Percentiles rank a stretch among this genome's conserved stretches.
phyloP scores from a whole-genome alignment of 64 coral and sea anemone species.

The Trachythela sp. region DNA sequence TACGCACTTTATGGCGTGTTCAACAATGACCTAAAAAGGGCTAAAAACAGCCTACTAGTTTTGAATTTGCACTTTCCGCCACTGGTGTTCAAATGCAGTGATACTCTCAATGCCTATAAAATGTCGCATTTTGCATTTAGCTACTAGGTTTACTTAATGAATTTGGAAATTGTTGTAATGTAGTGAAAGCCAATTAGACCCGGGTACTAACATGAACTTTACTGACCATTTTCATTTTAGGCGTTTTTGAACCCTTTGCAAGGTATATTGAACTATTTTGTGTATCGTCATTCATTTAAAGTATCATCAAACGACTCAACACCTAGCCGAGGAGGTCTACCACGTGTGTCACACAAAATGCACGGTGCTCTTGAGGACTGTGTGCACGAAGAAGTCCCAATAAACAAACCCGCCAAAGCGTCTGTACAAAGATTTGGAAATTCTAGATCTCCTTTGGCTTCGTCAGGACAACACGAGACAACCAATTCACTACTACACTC shows the following conservation, averaged over 20 bases:
- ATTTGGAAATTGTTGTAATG: no score
- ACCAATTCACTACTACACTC: neutral
- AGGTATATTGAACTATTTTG: conserved; percentile 2
- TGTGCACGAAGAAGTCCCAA: neutral
- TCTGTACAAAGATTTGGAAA: neutral
- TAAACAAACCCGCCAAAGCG: neutral
- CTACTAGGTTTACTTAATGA: no score
- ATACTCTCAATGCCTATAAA: no score
- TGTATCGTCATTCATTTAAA: neutral
- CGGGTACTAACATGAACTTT: no score
- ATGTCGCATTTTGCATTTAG: no score
- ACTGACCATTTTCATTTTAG: neutral
- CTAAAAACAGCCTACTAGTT: no score
- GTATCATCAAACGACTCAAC: neutral
- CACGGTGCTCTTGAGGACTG: neutral
- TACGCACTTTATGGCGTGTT: no score
- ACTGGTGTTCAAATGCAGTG: no score
- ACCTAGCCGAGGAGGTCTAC: neutral
- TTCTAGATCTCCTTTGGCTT: neutral
- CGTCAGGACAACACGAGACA: neutral
- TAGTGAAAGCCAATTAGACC: no score
- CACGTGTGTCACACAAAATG: neutral
- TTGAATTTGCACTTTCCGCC: no score
- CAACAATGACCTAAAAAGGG: no score
- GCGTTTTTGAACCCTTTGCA: conserved; percentile 9